phyloP scores from a whole-genome alignment of 2,888 invertebrate species.

The Zaprionus bogoriensis region DNA sequence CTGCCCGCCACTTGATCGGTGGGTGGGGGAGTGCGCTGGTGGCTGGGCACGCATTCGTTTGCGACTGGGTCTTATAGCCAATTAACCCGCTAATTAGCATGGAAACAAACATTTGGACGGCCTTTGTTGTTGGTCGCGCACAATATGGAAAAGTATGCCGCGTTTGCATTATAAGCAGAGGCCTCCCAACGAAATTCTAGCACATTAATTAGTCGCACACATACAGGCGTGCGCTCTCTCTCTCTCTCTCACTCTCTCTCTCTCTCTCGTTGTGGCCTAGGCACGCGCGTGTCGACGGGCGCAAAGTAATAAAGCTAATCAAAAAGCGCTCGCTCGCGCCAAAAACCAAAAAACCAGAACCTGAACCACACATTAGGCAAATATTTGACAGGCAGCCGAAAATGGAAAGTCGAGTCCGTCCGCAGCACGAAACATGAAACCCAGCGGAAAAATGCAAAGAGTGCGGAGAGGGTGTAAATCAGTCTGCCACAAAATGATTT shows the following conservation, averaged over 20 bases:
- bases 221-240: not conserved
- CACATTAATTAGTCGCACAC: constrained; percentile 67
- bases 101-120: constrained; percentile 57
- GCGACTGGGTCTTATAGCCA: constrained; percentile 60
- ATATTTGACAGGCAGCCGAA: constrained; percentile 63
- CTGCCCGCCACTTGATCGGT: constrained; percentile 5
- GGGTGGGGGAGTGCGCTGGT: not conserved
- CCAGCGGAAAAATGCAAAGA: constrained; percentile 16
- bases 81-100: constrained; percentile 78
- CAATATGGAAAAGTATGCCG: constrained; percentile 49
- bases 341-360: constrained; percentile 49
- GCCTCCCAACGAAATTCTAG: constrained; percentile 47
- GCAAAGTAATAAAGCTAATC: constrained; percentile 77
- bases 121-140: constrained; percentile 28
- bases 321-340: constrained; percentile 66
- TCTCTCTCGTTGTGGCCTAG: too few relatives aligned
- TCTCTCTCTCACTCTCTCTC: not conserved
- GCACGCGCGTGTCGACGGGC: constrained; percentile 38
- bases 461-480: constrained; percentile 48
- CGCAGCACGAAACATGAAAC: constrained; percentile 9
- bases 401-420: too few relatives aligned
- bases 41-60: constrained; percentile 15
- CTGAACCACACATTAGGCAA: constrained; percentile 73
- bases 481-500: constrained; percentile 72
- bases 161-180: constrained; percentile 37